Base-by-base conservation (phyloP, 2,113 vertebrate genomes). In the Litocranius walleri region DNA sequence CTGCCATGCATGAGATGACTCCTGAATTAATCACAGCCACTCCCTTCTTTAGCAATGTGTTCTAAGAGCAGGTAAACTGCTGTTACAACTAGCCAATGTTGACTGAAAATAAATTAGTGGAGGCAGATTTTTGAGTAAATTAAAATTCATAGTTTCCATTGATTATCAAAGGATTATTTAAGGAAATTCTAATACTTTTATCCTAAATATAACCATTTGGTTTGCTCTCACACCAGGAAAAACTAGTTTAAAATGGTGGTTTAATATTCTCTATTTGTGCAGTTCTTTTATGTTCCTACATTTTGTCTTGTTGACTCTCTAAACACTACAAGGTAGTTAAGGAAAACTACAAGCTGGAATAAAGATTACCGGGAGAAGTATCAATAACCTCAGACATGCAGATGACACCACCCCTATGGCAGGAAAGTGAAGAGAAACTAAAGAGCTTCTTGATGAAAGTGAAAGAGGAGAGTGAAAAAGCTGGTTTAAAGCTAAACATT, bases 141-240 rank as follows among this genome's bases (percentile, higher is more conserved):
- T 82, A 89, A 83, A 82, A 74, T 59, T 5, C 43, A 52, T 16
- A 17, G 21, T 52, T 88, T 71, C 80, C 83, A 36, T 64, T 64
- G 93, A 27, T 77, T 80, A 96, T 23, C 88, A 64, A 81, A 97
- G 50, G 67, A 61, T 4, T 33, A 50, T 77, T 91, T 83, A 62
- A 88, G 36, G 48, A 77, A 91, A 93, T 93, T 48, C 56, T 62
- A 80, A 84, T 30, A 48, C 5, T 87, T 93, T 71, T 23, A 80
- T 45, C 21, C 50, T 57, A 87, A 64, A 78, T 52, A 67, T 40
- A 82, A 71, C 45, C 27, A 91, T 95, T 90, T 90, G 11, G 43
- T 85, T 96, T 91, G 30, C 40, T 93, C 45, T 95, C 48, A 62
- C 9, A 83, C 14, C 15, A 84, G 78, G 52, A 95, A 95, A 97